Base-by-base conservation (phyloP, 2,888 invertebrate species). In the Altica lythri region DNA sequence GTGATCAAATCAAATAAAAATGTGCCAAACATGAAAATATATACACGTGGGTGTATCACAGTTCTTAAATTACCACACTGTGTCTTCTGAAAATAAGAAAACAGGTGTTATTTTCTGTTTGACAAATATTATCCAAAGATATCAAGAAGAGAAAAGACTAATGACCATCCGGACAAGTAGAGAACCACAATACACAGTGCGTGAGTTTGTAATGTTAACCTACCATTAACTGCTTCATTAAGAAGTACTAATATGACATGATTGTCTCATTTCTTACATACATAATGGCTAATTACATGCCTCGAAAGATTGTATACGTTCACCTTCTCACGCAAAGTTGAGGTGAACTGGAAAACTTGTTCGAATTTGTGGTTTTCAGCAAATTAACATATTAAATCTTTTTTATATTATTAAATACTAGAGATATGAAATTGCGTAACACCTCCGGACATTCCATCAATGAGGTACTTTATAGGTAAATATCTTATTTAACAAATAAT, bases 221-320 rank as follows among this genome's bases (percentile, higher is more conserved):
- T 66, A 65, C 70, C 70, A 72, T 70, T 74, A 74, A 70, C 68
- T 72, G 72, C 71, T 74, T 74, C 74, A 75, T 75, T 75, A 75
- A 71, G 68, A 65, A 63, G 66, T 66, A 64, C 74, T 74, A 75
- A 75, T 75, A 75, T 72, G 75, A 74, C 74, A 74, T 74, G 74
- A 75, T 74, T 72, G 72, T 74, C 72, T 71, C 70, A 64, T 71
- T 71, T 70, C 70, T 69, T 72, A 71, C 70, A 72, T 73, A 72
- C 70, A 72, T 73, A 71, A 71, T 69, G 68, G 70, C 70, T 74
- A 75, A 75, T 74, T 72, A 72, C 69, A 70, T 63, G 66, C 66
- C 63, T 65, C 57, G 65, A 64, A 58, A 66, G 66, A 71, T 71
- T 71, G 71, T 71, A 68, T 68, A 68, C 67, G 66, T 70, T 71